Conservation (phyloP, 2,797 vertebrate species). For the Neosalanx taihuensis region DNA sequence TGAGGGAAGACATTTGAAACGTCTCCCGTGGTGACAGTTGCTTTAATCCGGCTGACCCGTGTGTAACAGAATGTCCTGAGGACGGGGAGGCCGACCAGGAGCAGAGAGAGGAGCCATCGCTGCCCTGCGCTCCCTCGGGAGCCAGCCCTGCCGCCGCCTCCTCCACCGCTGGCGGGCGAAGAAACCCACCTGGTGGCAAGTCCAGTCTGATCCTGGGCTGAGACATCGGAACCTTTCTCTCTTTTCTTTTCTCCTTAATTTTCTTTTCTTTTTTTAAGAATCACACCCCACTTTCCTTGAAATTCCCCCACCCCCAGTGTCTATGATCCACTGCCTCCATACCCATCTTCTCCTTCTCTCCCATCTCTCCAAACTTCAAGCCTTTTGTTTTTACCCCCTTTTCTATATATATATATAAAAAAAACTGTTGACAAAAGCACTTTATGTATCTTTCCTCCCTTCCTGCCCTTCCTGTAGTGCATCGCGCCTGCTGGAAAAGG, state of each 20-base stretch:
- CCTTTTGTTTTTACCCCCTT: conserved; percentile 70
- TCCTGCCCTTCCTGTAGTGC: conserved; percentile 74
- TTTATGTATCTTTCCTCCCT: conserved; percentile 83
- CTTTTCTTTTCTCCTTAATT: conserved; percentile 59
- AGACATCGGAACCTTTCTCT: conserved; percentile 46
- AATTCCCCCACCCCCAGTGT: conserved; percentile 55
- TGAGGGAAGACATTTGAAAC: too few relatives aligned
- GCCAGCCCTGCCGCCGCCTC: conserved; percentile 39
- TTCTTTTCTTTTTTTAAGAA: conserved; percentile 68
- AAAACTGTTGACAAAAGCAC: conserved; percentile 92
- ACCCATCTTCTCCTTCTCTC: conserved; percentile 24
- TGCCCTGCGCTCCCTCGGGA: conserved; percentile 63
- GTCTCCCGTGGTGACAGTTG: too few relatives aligned
- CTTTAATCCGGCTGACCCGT: too few relatives aligned
- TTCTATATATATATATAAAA: conserved; percentile 66
- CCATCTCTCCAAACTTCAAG: conserved; percentile 57
- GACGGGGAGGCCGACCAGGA: conserved; percentile 46
- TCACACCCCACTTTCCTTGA: conserved; percentile 71
- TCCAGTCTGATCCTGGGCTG: conserved; percentile 95
- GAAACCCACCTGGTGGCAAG: conserved; percentile 96
- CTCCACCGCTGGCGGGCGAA: conserved; percentile 70
- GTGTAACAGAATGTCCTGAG: conserved; percentile 62
- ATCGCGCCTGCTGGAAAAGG: conserved; percentile 72
- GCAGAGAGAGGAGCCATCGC: conserved; percentile 55
- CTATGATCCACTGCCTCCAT: not conserved